phyloP scores from a whole-genome alignment of 2,888 invertebrate genomes.

The Dolomedes plantarius region DNA sequence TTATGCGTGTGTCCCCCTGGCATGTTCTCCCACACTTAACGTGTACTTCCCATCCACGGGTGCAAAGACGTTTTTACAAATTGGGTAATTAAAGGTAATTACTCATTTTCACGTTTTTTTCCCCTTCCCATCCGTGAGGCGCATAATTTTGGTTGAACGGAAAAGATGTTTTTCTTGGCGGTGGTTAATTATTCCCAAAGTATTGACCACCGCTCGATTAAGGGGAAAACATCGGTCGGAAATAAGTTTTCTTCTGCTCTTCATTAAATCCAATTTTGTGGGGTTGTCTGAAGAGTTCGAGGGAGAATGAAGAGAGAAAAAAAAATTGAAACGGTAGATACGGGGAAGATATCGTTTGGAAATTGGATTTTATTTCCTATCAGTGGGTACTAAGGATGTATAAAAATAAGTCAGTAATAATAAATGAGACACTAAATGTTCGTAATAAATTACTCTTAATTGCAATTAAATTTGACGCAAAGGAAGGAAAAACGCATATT shows the following conservation, averaged over 20 bases:
- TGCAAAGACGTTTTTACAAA: constrained; percentile 41
- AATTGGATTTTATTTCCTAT: not conserved
- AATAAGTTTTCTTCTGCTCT: not conserved
- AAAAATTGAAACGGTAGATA: not conserved
- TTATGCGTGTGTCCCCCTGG: not conserved
- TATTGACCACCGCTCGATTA: constrained; percentile 13
- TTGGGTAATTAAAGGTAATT: constrained; percentile 63
- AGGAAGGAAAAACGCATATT: too few relatives aligned
- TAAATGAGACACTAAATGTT: not conserved
- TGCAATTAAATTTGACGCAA: too few relatives aligned
- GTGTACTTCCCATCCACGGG: constrained; percentile 43
- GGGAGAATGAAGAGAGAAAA: not conserved
- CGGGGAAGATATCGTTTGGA: not conserved
- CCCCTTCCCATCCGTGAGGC: not conserved
- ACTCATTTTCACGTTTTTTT: constrained; percentile 53
- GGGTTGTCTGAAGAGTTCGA: not conserved
- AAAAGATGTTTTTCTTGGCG: constrained; percentile 1
- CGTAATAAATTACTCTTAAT: not conserved
- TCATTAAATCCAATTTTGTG: not conserved
- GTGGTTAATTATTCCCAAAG: constrained; percentile 25
- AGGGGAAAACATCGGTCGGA: not conserved
- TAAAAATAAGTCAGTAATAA: not conserved
- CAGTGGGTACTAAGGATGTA: not conserved
- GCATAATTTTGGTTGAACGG: not conserved
- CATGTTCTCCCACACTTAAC: constrained; percentile 36